These are phyloP conservation scores for Hyaena hyaena DNA, from an alignment of 2,113 vertebrate genomes.

Conservation along the genomic window DNA sequence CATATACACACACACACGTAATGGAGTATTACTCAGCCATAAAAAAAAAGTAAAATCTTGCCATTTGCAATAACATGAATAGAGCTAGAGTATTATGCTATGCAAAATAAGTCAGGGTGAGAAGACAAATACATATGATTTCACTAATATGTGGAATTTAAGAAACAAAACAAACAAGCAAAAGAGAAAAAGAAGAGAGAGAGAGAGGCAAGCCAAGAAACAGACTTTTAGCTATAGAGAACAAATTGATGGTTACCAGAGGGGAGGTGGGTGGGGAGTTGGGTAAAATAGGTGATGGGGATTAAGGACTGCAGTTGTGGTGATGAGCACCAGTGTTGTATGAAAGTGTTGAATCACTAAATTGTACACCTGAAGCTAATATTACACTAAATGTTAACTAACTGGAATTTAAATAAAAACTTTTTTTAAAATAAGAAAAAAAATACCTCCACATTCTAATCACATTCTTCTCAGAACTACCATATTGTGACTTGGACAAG, in stretches of 20 bases:
- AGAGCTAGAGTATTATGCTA: neutral
- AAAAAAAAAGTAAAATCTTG: neutral
- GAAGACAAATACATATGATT: neutral
- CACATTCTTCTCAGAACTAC: neutral
- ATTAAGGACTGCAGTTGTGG: neutral
- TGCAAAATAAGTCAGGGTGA: neutral
- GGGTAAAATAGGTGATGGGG: neutral
- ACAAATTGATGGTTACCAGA: neutral
- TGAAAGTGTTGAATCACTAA: neutral
- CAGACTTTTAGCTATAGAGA: neutral
- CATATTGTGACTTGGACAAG: neutral
- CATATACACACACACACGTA: neutral
- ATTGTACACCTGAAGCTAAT: neutral
- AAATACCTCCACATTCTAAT: neutral
- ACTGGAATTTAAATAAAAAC: neutral
- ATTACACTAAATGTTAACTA: neutral
- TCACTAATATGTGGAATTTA: neutral
- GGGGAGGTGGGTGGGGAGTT: neutral
- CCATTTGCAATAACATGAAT: neutral
- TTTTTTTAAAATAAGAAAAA: neutral
- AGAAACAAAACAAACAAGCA: neutral
- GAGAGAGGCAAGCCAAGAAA: neutral
- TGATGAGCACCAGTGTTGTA: neutral
- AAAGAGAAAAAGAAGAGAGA: neutral
- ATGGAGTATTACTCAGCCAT: neutral